Percentiles rank a stretch among this genome's conserved stretches.
Conservation (phyloP, 2,888 invertebrate species). For the Microctonus aethiopoides region DNA sequence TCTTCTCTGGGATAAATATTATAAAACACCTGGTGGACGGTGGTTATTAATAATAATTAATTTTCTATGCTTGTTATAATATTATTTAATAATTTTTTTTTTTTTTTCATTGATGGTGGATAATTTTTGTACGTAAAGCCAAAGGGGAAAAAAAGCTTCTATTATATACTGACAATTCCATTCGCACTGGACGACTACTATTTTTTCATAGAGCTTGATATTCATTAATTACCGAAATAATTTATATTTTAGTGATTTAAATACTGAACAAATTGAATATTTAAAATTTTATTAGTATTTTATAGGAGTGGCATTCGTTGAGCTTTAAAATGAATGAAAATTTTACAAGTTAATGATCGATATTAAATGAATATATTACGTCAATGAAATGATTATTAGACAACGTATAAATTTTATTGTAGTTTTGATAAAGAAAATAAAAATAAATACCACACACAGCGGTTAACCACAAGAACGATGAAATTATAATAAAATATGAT, state of each 20-base stretch:
- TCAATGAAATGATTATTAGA: neutral
- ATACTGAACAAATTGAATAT: neutral
- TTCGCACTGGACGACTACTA: conserved; percentile 10
- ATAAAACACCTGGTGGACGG: neutral
- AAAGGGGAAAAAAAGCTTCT: neutral
- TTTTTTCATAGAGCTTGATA: neutral
- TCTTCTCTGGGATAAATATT: neutral
- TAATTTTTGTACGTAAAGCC: neutral
- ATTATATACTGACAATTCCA: neutral
- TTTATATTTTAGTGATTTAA: neutral
- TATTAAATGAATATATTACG: neutral
- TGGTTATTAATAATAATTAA: neutral
- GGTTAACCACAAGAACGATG: conserved; percentile 4
- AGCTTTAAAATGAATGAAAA: neutral
- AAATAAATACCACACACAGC: neutral
- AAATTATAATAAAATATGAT: conserved; percentile 17
- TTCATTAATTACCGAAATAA: neutral
- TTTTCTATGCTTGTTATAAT: neutral
- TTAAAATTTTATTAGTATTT: neutral
- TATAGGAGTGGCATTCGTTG: neutral
- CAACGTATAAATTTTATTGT: conserved; percentile 7
- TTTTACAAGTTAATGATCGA: neutral
- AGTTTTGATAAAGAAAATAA: conserved; percentile 5
- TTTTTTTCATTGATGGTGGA: neutral
- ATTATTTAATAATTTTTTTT: neutral